These are phyloP conservation scores for Aelia acuminata DNA, from an alignment of 2,888 invertebrate genomes.

Conservation along the genomic window DNA sequence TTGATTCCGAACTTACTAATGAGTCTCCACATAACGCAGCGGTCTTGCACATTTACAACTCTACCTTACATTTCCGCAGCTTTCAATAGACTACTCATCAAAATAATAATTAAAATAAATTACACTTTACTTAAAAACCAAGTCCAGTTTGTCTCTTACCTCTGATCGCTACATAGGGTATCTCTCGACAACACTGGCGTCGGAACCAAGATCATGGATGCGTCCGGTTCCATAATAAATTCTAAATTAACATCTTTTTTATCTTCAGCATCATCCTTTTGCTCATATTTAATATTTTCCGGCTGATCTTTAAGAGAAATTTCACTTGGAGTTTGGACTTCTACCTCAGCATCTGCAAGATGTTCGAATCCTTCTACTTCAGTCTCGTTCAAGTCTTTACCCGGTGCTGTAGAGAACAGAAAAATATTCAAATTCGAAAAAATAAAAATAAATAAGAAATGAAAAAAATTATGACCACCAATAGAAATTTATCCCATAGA, in stretches of 20 bases:
- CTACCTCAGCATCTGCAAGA: neutral
- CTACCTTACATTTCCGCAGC: too few relatives aligned
- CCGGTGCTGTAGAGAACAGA: neutral
- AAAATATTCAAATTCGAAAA: too few relatives aligned
- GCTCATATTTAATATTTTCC: neutral
- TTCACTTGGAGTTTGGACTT: neutral
- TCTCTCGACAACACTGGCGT: neutral
- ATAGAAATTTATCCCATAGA: too few relatives aligned
- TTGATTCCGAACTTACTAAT: too few relatives aligned
- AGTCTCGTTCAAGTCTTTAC: neutral
- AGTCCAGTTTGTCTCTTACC: too few relatives aligned
- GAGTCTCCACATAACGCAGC: too few relatives aligned
- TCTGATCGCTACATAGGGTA: constrained; percentile 32
- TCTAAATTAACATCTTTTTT: neutral
- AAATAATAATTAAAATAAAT: too few relatives aligned
- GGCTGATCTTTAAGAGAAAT: neutral
- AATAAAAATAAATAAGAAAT: too few relatives aligned
- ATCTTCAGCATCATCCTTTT: neutral
- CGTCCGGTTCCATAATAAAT: constrained; percentile 7
- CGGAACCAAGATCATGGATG: constrained; percentile 31
- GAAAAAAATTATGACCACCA: too few relatives aligned
- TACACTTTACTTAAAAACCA: too few relatives aligned
- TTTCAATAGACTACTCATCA: too few relatives aligned
- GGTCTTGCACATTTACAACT: too few relatives aligned
- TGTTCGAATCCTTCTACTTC: neutral